A percentile compares a stretch with the other conserved stretches of the same genome.
phyloP scores from a whole-genome alignment of 2,113 vertebrate species.

The Apodemus speciosus region DNA sequence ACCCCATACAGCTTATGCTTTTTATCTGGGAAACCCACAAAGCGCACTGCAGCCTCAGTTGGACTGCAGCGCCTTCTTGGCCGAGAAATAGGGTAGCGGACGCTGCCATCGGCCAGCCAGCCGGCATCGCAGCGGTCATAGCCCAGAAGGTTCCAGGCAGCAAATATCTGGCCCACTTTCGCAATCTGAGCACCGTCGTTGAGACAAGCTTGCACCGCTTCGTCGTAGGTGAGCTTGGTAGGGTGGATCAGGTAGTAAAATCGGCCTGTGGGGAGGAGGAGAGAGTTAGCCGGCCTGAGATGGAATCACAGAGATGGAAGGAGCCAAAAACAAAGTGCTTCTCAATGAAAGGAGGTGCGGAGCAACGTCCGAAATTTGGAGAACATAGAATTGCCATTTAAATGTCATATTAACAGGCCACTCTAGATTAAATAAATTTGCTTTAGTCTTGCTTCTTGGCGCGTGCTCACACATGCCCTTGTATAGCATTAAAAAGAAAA shows the following conservation, averaged over 20 bases:
- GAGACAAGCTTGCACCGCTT: slow-evolving; percentile 92
- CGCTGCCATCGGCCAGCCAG: slow-evolving; percentile 96
- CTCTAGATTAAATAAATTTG: slow-evolving; percentile 7
- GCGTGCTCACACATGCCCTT: slow-evolving; percentile 57
- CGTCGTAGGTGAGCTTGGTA: slow-evolving; percentile 90
- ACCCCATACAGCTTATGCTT: slow-evolving; percentile 94
- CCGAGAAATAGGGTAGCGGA: slow-evolving; percentile 95
- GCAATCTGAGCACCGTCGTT: slow-evolving; percentile 92
- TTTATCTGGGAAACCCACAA: slow-evolving; percentile 94
- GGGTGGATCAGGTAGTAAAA: slow-evolving; percentile 95
- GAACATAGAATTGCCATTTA: background rate
- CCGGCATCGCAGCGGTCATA: slow-evolving; percentile 96
- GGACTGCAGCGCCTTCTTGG: slow-evolving; percentile 96
- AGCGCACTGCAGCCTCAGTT: slow-evolving; percentile 93
- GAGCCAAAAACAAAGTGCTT: background rate
- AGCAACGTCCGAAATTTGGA: background rate
- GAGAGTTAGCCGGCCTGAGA: background rate
- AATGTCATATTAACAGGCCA: background rate
- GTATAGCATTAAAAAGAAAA: background rate
- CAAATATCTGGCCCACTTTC: slow-evolving; percentile 95
- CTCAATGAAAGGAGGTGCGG: fast-evolving
- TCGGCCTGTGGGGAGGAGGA: slow-evolving; percentile 82
- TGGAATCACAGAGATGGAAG: too few relatives aligned
- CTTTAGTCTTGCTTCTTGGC: slow-evolving; percentile 3
- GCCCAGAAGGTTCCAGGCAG: slow-evolving; percentile 94